Conservation (phyloP, 2,113 vertebrate species). For the Eulacestoma nigropectus region DNA sequence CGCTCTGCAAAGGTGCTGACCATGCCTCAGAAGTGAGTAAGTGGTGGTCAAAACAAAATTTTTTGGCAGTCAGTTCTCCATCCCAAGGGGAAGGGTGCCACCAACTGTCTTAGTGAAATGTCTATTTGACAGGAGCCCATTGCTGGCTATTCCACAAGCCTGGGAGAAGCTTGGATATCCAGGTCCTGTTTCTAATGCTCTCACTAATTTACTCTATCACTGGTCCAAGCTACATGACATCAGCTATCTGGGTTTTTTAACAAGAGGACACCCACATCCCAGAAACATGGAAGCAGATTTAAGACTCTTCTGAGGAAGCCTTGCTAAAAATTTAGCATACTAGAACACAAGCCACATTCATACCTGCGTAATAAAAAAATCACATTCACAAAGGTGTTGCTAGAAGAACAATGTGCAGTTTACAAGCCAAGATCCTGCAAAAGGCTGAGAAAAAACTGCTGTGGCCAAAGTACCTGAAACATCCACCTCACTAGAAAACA, state of each 20-base stretch:
- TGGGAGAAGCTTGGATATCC: background rate
- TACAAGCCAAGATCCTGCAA: background rate
- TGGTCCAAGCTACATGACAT: background rate
- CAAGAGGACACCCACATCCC: background rate
- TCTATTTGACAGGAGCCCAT: background rate
- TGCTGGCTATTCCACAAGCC: background rate
- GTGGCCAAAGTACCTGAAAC: background rate
- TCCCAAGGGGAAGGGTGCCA: background rate
- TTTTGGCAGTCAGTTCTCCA: background rate
- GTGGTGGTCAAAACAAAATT: background rate
- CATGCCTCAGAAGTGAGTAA: background rate
- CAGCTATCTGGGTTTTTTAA: background rate
- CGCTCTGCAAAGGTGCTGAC: background rate
- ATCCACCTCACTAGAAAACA: background rate
- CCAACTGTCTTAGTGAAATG: background rate
- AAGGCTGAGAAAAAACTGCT: background rate
- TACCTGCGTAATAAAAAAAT: background rate
- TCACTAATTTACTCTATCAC: background rate
- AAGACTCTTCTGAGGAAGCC: background rate
- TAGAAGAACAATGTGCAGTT: background rate
- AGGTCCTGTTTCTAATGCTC: background rate
- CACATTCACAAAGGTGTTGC: background rate
- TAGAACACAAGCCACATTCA: background rate
- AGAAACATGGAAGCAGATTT: background rate
- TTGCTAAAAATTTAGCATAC: background rate